A percentile compares a stretch with the other conserved stretches of the same genome.
phyloP scores from a whole-genome alignment of 2,113 vertebrate species.

The Megaceryle torquata region DNA sequence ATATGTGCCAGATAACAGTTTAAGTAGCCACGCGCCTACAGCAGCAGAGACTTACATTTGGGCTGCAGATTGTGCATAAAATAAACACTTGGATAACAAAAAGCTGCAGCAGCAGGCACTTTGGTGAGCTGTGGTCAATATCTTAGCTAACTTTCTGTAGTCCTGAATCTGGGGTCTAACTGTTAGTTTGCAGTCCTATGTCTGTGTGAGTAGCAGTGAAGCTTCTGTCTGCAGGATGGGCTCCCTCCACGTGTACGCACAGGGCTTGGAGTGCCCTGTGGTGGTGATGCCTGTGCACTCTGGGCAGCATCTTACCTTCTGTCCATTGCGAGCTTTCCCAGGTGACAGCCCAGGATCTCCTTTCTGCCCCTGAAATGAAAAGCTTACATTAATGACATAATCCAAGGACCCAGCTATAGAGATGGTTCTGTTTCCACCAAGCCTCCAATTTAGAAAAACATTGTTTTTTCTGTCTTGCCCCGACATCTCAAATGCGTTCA shows the following conservation, averaged over 20 bases:
- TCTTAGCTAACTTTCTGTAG: not conserved
- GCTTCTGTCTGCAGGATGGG: not conserved
- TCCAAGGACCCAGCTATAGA: not conserved
- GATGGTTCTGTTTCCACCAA: not conserved
- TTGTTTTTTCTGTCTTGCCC: not conserved
- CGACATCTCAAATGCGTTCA: not conserved
- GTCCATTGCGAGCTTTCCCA: constrained; percentile 87
- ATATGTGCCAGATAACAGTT: accelerated
- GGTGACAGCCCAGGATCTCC: constrained; percentile 94
- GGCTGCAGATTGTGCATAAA: not conserved
- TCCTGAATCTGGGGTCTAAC: not conserved
- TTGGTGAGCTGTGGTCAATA: not conserved
- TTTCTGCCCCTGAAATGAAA: constrained; percentile 87
- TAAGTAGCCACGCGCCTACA: not conserved
- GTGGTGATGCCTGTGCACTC: too few relatives aligned
- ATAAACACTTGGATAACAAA: not conserved
- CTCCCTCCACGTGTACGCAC: not conserved
- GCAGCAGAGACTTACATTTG: not conserved
- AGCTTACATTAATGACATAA: not conserved
- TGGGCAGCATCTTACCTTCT: constrained; percentile 79
- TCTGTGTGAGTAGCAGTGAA: not conserved
- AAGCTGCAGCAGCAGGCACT: not conserved
- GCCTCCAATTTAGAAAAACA: not conserved
- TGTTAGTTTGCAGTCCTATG: not conserved
- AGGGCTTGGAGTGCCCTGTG: accelerated